A percentile compares a stretch with the other conserved stretches of the same genome.
Evolutionary conservation across 2,797 vertebrate species (phyloP).

Genomic region (Ctenosaura bakeri): DNA sequence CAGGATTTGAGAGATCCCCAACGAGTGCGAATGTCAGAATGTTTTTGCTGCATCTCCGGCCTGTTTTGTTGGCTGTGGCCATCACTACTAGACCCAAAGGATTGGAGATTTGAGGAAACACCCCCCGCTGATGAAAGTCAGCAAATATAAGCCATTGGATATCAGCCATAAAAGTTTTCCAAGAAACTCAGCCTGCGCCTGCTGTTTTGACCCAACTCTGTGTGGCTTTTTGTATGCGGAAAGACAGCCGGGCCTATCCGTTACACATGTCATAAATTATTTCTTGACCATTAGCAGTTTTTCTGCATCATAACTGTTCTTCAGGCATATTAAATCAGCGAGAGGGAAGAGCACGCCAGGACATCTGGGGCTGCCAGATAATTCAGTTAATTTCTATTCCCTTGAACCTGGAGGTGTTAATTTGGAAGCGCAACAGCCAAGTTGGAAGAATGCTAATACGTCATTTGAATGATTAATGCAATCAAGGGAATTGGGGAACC

Average conservation of each 20-base stretch:
- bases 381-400: conserved; percentile 96
- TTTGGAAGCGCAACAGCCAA: conserved; percentile 93
- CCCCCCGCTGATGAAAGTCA: not conserved
- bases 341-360: conserved; percentile 86
- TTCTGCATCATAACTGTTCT: conserved; percentile 88
- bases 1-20: not conserved
- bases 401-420: conserved; percentile 96
- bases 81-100: not conserved
- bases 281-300: conserved; percentile 91
- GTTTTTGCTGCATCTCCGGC: not conserved
- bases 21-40: not conserved
- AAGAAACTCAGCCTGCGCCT: conserved; percentile 17
- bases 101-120: not conserved
- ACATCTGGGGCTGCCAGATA: conserved; percentile 95
- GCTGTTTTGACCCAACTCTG: conserved; percentile 60
- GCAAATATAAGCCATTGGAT: not conserved
- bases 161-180: conserved; percentile 29
- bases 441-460: conserved; percentile 95
- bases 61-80: not conserved
- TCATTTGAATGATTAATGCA: conserved; percentile 96
- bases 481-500: conserved; percentile 90
- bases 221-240: conserved; percentile 61
- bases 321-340: conserved; percentile 89
- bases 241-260: conserved; percentile 73
- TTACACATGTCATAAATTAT: conserved; percentile 86